Percentiles rank a stretch among this genome's conserved stretches.
These are phyloP conservation scores for Aurelia coerulea DNA, from an alignment of 30 jellyfish, hydroid and myxozoan genomes.

Conservation along the genomic window DNA sequence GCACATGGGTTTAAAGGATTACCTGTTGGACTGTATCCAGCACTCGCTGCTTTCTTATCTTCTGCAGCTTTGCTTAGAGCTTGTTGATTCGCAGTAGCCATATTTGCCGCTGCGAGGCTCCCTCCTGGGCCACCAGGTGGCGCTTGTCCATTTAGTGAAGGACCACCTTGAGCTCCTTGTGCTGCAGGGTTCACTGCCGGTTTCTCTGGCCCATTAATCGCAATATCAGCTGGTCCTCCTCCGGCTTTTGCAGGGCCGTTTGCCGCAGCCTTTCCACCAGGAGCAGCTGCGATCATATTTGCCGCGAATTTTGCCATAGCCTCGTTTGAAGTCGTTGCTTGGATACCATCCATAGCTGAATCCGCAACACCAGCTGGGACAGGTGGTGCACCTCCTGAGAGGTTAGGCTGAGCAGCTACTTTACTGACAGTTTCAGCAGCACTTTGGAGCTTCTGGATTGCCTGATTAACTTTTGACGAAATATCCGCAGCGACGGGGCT, in stretches of 20 bases:
- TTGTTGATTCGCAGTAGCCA: conserved; percentile 39
- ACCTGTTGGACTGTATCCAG: conserved; percentile 60
- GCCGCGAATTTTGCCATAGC: conserved; percentile 43
- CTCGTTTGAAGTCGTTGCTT: conserved; percentile 16
- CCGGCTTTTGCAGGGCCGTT: conserved; percentile 14
- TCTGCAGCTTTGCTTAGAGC: conserved; percentile 61
- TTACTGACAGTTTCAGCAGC: conserved; percentile 55
- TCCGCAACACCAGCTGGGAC: conserved; percentile 20
- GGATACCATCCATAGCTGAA: conserved; percentile 40
- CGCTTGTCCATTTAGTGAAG: conserved; percentile 8
- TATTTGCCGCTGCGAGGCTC: conserved; percentile 48
- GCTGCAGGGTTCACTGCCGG: too few relatives aligned
- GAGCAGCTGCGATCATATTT: conserved; percentile 44
- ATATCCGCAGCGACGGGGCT: conserved; percentile 10
- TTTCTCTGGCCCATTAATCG: too few relatives aligned
- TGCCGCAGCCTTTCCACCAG: conserved; percentile 2
- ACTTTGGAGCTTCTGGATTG: conserved; percentile 45
- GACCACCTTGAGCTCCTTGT: neutral
- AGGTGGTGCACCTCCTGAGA: conserved; percentile 1
- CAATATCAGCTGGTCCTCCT: neutral
- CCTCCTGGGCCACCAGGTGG: conserved; percentile 28
- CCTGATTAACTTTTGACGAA: conserved; percentile 46
- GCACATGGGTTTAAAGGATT: neutral
- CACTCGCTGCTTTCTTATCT: conserved; percentile 51
- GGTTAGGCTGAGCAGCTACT: conserved; percentile 5